phyloP scores from a whole-genome alignment of 1,140 invertebrate species.

The Whitmania pigra region DNA sequence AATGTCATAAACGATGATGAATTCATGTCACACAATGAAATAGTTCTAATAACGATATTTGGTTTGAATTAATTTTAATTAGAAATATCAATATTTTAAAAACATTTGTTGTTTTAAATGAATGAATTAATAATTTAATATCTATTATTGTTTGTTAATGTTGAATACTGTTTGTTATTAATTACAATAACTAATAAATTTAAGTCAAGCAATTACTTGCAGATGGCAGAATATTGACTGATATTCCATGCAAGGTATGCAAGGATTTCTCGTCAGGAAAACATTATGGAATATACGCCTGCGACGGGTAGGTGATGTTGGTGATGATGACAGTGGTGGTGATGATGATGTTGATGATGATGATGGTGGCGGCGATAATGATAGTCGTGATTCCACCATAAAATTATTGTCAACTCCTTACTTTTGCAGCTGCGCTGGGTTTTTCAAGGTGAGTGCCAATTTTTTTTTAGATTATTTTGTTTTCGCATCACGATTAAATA shows the following conservation, averaged over 20 bases:
- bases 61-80: no score
- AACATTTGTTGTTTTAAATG: no score
- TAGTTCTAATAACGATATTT: no score
- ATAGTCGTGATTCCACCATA: conserved; percentile 2
- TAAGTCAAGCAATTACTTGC: background rate
- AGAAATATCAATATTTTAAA: no score
- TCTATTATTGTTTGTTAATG: no score
- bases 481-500: no score
- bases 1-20: no score
- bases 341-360: background rate
- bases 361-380: background rate
- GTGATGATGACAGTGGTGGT: conserved; percentile 30
- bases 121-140: no score
- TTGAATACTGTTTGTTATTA: no score
- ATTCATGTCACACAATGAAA: no score
- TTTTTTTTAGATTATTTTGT: no score
- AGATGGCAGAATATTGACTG: conserved; percentile 77
- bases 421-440: conserved; percentile 57
- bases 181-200: no score
- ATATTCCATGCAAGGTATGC: conserved; percentile 95
- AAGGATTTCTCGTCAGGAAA: conserved; percentile 94
- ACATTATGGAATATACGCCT: conserved; percentile 97
- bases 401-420: conserved; percentile 12
- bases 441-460: conserved; percentile 55
- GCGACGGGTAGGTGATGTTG: conserved; percentile 58